Conservation (phyloP, 2,888 invertebrate species). For the Meloe dianella region DNA sequence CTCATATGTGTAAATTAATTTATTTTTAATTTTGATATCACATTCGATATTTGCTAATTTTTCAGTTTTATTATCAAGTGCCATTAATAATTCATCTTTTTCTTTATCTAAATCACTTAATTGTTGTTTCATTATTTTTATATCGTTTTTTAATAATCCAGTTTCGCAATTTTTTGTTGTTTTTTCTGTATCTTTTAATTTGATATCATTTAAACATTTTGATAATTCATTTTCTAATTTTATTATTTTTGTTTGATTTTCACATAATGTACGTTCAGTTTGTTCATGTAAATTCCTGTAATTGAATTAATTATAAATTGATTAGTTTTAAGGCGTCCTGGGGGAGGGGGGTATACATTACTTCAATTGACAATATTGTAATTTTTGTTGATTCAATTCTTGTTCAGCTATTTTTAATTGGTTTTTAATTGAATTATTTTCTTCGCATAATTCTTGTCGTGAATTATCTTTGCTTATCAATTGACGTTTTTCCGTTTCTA, state of each 20-base stretch:
- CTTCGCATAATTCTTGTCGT: conserved; percentile 63
- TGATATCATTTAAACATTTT: conserved; percentile 62
- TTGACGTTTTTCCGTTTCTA: conserved; percentile 66
- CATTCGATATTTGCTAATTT: conserved; percentile 69
- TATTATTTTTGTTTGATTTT: conserved; percentile 71
- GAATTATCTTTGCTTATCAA: conserved; percentile 59
- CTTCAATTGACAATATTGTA: conserved; percentile 67
- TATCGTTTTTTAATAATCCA: conserved; percentile 67
- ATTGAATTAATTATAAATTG: background rate
- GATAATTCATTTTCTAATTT: conserved; percentile 70
- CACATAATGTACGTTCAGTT: conserved; percentile 74
- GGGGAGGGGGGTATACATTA: no score
- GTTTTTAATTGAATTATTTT: conserved; percentile 62
- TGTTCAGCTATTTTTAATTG: conserved; percentile 61
- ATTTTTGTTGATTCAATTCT: conserved; percentile 63
- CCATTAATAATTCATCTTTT: conserved; percentile 71
- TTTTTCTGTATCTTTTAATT: conserved; percentile 37
- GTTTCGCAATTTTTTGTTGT: conserved; percentile 65
- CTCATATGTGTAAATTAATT: conserved; percentile 64
- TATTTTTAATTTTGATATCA: conserved; percentile 67
- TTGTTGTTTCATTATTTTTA: conserved; percentile 67
- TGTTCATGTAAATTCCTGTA: conserved; percentile 75
- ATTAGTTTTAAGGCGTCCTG: no score
- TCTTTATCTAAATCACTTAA: conserved; percentile 73
- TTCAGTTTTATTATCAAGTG: conserved; percentile 77